Base-by-base conservation (phyloP, 2,797 vertebrate species). In the Benthosema pterotum region DNA sequence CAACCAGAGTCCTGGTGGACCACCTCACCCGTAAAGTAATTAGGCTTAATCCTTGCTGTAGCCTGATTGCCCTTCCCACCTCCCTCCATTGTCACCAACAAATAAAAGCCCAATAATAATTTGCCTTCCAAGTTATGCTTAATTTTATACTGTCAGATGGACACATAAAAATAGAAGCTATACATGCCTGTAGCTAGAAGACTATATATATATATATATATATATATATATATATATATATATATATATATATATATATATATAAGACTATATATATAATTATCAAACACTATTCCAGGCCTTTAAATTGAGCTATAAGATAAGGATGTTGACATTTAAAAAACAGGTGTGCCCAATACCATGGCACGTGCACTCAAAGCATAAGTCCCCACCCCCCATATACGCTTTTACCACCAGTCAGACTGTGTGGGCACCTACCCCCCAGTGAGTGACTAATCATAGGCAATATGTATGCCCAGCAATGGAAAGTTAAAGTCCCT, bases 401-500 rank as follows among this genome's bases (percentile, higher is more conserved):
- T 46, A 18, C 6, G 12, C 22, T 25, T 22, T 22, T 22, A 22
- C 42, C 42, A 52, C 38, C 54, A 17, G 48, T 71, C 47, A 51
- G 66, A 63, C 56, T 59, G 67, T 19, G 65, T 1, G 0, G 67
- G 51, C 38, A 25, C 22, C 47, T 63, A 42, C 48, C 63, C 71
- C 1, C 0, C 43, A 22, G 22, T n/a, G 38, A 15, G 48, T n/a
- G 42, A 57, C 57, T 43, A 28, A 2, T 45, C 18, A 17, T 55
- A 11, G 67, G 52, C 69, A 19, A 67, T 61, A 50, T 45, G n/a
- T 60, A 71, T 53, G 61, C 12, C 56, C 53, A 67, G 69, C 32
- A 1, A 65, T 61, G 74, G 77, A 83, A 86, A 75, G 71, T 59
- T 54, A 83, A 86, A 75, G 71, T 59, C 52, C 58, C 43, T 62